Percentiles rank a stretch among this genome's conserved stretches.
Evolutionary conservation across 2,888 invertebrate genomes (phyloP).

Genomic region (Eupithecia vulgata): DNA sequence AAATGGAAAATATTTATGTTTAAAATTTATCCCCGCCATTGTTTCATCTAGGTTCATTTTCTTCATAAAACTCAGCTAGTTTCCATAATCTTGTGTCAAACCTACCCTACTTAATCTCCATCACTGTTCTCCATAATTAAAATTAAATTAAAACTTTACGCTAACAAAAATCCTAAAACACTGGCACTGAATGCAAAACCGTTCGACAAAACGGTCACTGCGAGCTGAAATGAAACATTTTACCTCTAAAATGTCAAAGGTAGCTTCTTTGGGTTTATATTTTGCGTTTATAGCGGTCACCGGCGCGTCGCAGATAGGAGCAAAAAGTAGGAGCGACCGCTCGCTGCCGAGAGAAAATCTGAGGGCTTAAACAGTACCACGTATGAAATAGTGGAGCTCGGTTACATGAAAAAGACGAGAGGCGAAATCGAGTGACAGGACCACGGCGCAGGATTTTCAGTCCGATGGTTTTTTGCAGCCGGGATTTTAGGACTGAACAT

Average conservation of each 20-base stretch:
- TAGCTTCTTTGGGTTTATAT: constrained; percentile 82
- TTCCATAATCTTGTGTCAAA: neutral
- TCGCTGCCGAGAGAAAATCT: constrained; percentile 81
- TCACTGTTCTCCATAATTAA: neutral
- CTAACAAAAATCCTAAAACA: constrained; percentile 52
- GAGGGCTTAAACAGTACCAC: constrained; percentile 83
- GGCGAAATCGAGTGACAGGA: constrained; percentile 82
- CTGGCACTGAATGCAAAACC: constrained; percentile 60
- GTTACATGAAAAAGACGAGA: constrained; percentile 84
- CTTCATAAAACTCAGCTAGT: neutral
- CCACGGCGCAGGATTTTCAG: constrained; percentile 79
- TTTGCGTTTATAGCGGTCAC: constrained; percentile 83
- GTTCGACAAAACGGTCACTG: constrained; percentile 67
- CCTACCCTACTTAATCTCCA: neutral
- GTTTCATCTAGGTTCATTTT: neutral
- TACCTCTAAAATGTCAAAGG: constrained; percentile 81
- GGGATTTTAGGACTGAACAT: constrained; percentile 73
- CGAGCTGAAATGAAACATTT: constrained; percentile 76
- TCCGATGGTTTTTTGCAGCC: constrained; percentile 77
- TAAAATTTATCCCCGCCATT: neutral
- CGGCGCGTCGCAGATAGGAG: constrained; percentile 72
- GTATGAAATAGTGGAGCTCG: constrained; percentile 83
- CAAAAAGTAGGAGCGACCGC: constrained; percentile 73
- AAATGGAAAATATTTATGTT: constrained; percentile 10
- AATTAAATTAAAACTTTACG: constrained; percentile 16